Percentiles rank a stretch among this genome's conserved stretches.
Evolutionary conservation across 2,888 invertebrate species (phyloP).

Genomic region (Microdon myrmicae): DNA sequence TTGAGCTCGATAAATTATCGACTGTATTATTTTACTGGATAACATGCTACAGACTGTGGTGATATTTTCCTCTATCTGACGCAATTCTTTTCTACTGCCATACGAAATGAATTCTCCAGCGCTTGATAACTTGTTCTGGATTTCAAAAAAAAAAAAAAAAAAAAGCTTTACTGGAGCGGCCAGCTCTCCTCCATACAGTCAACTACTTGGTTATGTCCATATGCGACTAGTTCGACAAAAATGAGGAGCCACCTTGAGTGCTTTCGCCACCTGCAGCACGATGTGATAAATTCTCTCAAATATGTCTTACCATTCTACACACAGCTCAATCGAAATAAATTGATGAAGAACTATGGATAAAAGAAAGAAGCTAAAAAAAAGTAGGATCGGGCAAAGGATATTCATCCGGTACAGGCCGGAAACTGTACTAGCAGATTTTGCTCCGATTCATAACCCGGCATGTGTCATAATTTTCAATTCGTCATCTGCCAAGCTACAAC

Average conservation of each 20-base stretch:
- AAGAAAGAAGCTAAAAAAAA: neutral
- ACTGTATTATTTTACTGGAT: no score
- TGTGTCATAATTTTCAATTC: conserved; percentile 44
- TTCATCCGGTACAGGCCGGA: conserved; percentile 40
- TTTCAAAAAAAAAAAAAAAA: no score
- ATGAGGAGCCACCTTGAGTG: conserved; percentile 16
- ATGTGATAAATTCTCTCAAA: conserved; percentile 44
- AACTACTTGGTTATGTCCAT: no score
- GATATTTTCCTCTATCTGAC: no score
- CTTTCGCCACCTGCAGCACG: conserved; percentile 39
- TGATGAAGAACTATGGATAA: conserved; percentile 11
- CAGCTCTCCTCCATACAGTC: conserved; percentile 36
- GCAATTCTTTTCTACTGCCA: no score
- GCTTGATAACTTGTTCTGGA: no score
- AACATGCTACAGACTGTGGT: no score
- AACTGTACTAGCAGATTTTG: conserved; percentile 31
- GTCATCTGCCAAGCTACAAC: conserved; percentile 40
- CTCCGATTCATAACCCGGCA: conserved; percentile 1
- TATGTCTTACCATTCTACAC: conserved; percentile 34
- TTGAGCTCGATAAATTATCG: no score
- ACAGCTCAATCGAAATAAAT: conserved; percentile 43
- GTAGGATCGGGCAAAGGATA: no score
- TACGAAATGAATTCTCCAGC: no score
- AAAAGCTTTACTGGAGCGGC: no score
- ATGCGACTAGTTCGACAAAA: conserved; percentile 18